Percentiles rank a stretch among this genome's conserved stretches.
These are phyloP conservation scores for Sterna hirundo DNA, from an alignment of 2,113 vertebrate species.

Conservation along the genomic window DNA sequence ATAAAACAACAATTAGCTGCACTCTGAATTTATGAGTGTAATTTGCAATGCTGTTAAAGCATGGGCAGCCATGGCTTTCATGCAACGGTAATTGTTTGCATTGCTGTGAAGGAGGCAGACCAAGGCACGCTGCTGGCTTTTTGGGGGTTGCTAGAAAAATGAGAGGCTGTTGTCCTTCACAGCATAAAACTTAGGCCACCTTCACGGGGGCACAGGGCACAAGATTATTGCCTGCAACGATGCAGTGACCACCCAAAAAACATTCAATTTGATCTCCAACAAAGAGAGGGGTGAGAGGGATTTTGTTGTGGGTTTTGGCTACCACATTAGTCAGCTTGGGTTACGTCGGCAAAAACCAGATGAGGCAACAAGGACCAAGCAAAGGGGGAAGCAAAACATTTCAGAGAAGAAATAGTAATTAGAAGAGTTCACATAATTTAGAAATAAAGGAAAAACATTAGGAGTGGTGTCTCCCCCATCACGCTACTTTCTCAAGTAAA, in stretches of 20 bases:
- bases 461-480: background rate
- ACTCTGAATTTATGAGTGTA: constrained; percentile 53
- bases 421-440: background rate
- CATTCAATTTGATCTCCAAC: background rate
- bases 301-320: background rate
- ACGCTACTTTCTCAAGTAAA: background rate
- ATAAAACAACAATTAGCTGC: constrained; percentile 65
- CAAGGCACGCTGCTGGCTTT: background rate
- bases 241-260: background rate
- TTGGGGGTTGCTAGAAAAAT: background rate
- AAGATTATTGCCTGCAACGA: background rate
- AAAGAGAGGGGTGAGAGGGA: background rate
- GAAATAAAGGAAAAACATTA: background rate
- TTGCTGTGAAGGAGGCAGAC: background rate
- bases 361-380: background rate
- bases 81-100: background rate
- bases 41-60: constrained; percentile 21
- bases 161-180: background rate
- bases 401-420: background rate
- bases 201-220: background rate
- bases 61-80: background rate
- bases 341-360: background rate
- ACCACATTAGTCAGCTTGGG: background rate
- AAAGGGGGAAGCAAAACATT: background rate
- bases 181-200: background rate